These are phyloP conservation scores for Gobius niger DNA, from an alignment of 2,113 vertebrate genomes.

Conservation along the genomic window DNA sequence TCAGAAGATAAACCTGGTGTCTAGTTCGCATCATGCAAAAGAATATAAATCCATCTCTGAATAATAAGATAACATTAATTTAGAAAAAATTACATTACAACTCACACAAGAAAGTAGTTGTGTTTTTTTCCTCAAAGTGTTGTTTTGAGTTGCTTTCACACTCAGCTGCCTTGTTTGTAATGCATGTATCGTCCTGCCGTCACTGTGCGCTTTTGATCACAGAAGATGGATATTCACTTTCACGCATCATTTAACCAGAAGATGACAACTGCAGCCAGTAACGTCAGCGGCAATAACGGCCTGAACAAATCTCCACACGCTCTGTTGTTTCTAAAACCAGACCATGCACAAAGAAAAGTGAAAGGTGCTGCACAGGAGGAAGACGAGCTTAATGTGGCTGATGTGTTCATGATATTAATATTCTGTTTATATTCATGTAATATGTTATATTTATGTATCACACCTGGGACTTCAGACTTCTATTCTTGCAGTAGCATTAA, in stretches of 20 bases:
- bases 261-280: slow-evolving; percentile 57
- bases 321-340: slow-evolving; percentile 11
- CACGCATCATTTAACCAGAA: slow-evolving; percentile 70
- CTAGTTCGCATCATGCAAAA: too few species aligned
- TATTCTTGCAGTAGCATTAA: background rate
- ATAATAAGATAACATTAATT: background rate
- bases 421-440: background rate
- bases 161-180: slow-evolving; percentile 55
- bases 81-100: background rate
- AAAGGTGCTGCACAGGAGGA: background rate
- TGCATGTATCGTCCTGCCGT: slow-evolving; percentile 54
- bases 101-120: too few species aligned
- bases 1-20: too few species aligned
- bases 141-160: slow-evolving; percentile 36
- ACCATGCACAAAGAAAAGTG: slow-evolving; percentile 17
- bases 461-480: background rate
- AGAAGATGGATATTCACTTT: slow-evolving; percentile 75
- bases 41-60: too few species aligned
- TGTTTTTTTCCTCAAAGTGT: slow-evolving; percentile 11
- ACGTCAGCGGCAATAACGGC: slow-evolving; percentile 56
- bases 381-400: background rate
- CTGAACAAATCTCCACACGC: slow-evolving; percentile 54
- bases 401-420: slow-evolving; percentile 7
- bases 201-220: slow-evolving; percentile 62
- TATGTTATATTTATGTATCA: too few species aligned